Evolutionary conservation across 2,888 invertebrate species (phyloP), one percentile per base, ranked within the genome.

Genomic region (Conistra vaccinii): DNA sequence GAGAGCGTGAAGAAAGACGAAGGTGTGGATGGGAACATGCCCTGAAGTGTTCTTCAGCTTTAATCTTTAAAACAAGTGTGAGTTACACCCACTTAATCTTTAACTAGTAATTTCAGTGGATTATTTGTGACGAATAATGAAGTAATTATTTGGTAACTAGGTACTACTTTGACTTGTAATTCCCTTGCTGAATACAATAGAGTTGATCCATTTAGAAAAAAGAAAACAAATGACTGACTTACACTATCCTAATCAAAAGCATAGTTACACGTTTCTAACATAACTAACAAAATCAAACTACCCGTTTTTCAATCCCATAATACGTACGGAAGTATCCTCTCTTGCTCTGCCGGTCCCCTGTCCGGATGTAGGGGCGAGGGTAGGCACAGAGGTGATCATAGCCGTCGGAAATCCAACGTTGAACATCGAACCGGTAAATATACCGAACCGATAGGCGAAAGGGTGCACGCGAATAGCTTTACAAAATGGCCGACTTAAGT

Each of bases 381-480:
- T 67, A 48, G 53, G 66, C 82, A 62, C 66, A 67, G 82, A 82
- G 82, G 77, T 80, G 78, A 72, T 71, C 83, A 72, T 77, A 61
- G 68, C 69, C 3, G 32, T 78, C 80, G 83, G 71, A 83, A 83
- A 83, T 83, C 83, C 51, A 78, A 82, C 45, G 63, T 60, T 78
- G 71, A 83, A 78, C 55, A 78, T 68, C 65, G 63, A 80, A 83
- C 71, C 68, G 55, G 83, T 72, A 69, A 83, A 83, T 82, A 68
- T 61, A 83, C 67, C 5, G 60, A 68, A 60, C 29, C 32, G 77
- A 78, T 77, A 76, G 45, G 60, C 23, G 35, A 79, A 75, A 68
- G 80, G 68, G 26, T 78, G 51, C 45, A 72, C 26, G 10, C 45
- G 45, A 78, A 78, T 51, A 12, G 51, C 51, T 57, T 68, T 62